phyloP scores from a whole-genome alignment of 2,888 invertebrate genomes.

The Choreutis nemorana region DNA sequence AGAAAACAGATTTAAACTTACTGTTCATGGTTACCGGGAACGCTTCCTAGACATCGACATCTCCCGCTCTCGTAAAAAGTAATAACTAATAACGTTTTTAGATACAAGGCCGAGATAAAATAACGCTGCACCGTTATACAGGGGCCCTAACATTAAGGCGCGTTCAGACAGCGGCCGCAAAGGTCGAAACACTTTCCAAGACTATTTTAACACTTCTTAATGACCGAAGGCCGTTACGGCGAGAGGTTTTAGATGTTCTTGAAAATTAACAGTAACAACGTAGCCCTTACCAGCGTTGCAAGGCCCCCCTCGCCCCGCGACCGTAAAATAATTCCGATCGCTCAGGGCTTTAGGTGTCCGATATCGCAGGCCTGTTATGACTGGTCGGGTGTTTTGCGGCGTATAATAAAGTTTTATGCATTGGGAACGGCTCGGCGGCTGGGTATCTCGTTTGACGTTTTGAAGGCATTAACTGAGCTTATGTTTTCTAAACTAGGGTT shows the following conservation, averaged over 20 bases:
- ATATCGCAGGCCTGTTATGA: slow-evolving; percentile 18
- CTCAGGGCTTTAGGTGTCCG: no score
- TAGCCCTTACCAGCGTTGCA: slow-evolving; percentile 17
- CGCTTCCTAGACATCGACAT: no score
- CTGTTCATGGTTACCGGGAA: no score
- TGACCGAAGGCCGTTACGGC: slow-evolving; percentile 46
- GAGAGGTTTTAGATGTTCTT: slow-evolving; percentile 56
- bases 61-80: no score
- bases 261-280: slow-evolving; percentile 48
- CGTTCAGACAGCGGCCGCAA: no score
- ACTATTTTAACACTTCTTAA: slow-evolving; percentile 47
- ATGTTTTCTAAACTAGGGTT: no score
- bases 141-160: no score
- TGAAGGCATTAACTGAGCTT: slow-evolving; percentile 30
- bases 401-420: slow-evolving; percentile 54
- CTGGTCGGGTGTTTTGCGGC: slow-evolving; percentile 29
- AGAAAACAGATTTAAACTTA: no score
- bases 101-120: no score
- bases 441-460: slow-evolving; percentile 47
- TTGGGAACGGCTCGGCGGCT: slow-evolving; percentile 52
- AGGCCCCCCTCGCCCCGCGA: slow-evolving; percentile 15
- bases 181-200: slow-evolving; percentile 23
- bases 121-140: no score
- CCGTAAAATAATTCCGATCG: slow-evolving; percentile 1
- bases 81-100: no score